These are phyloP conservation scores for Drosophila acutilabella DNA, from an alignment of 2,888 invertebrate species.

Conservation along the genomic window DNA sequence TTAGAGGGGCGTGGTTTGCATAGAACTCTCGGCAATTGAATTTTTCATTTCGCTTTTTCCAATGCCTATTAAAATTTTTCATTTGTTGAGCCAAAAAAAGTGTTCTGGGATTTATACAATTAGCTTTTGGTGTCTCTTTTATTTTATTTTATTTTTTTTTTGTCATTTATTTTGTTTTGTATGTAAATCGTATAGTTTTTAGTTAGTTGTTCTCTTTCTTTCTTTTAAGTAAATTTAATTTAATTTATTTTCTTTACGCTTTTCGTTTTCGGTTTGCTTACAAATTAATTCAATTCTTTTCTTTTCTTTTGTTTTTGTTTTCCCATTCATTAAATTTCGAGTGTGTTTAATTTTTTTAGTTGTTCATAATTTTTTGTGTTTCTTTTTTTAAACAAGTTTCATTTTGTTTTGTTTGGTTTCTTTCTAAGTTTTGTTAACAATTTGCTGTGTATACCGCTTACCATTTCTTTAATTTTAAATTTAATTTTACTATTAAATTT, in stretches of 20 bases:
- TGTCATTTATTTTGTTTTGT: constrained; percentile 26
- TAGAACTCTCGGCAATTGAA: constrained; percentile 13
- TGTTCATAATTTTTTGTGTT: constrained; percentile 35
- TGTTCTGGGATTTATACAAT: constrained; percentile 54
- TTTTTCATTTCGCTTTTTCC: constrained; percentile 17
- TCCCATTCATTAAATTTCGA: constrained; percentile 13
- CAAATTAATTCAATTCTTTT: constrained; percentile 56
- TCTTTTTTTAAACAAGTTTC: constrained; percentile 53
- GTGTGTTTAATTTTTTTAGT: constrained; percentile 24
- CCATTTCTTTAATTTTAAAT: constrained; percentile 52
- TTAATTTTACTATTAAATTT: constrained; percentile 74
- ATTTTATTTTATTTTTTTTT: constrained; percentile 32
- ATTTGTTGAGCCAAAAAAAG: constrained; percentile 48
- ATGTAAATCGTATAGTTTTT: constrained; percentile 75
- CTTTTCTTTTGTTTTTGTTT: constrained; percentile 15
- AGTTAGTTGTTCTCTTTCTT: constrained; percentile 40
- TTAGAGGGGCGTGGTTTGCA: constrained; percentile 13
- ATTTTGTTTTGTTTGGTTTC: constrained; percentile 15
- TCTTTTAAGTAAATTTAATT: constrained; percentile 60
- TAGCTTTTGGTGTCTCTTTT: constrained; percentile 38
- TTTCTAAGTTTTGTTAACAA: constrained; percentile 66
- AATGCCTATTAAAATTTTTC: constrained; percentile 27
- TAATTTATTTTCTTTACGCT: constrained; percentile 14
- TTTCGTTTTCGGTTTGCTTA: constrained; percentile 42
- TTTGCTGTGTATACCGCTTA: constrained; percentile 63